Evolutionary conservation across 2,888 invertebrate genomes (phyloP).

Genomic region (Cantharis lateralis): DNA sequence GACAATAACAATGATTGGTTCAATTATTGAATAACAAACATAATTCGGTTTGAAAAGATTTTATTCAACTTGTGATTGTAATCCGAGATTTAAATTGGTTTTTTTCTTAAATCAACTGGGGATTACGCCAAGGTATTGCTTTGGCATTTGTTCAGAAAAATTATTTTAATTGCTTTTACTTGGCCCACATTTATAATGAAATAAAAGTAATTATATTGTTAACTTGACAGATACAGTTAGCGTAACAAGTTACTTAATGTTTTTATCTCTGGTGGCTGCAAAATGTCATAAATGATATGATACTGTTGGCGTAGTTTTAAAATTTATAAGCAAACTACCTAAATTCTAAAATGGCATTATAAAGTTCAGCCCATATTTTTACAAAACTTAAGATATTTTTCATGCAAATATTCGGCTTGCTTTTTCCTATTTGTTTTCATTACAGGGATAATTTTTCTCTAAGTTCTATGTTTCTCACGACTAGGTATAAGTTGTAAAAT

Average conservation of each 20-base stretch:
- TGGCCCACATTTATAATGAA: background rate
- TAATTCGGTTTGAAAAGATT: no score
- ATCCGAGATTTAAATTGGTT: no score
- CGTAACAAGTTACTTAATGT: background rate
- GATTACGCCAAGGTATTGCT: no score
- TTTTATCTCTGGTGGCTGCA: background rate
- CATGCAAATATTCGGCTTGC: background rate
- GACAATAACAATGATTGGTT: no score
- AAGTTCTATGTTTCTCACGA: background rate
- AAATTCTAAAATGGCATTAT: background rate
- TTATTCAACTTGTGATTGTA: no score
- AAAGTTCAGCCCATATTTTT: no score
- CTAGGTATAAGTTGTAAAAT: no score
- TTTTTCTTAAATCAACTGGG: no score
- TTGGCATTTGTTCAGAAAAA: background rate
- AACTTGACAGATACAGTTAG: background rate
- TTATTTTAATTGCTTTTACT: background rate
- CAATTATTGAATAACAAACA: no score
- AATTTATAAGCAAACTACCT: background rate
- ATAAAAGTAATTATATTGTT: background rate
- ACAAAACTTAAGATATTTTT: background rate
- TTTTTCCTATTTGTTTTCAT: background rate
- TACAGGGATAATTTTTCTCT: background rate
- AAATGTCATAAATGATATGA: background rate
- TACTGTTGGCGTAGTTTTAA: background rate